Conservation (phyloP, 2,888 invertebrate species). For the Mycalesis mineus region DNA sequence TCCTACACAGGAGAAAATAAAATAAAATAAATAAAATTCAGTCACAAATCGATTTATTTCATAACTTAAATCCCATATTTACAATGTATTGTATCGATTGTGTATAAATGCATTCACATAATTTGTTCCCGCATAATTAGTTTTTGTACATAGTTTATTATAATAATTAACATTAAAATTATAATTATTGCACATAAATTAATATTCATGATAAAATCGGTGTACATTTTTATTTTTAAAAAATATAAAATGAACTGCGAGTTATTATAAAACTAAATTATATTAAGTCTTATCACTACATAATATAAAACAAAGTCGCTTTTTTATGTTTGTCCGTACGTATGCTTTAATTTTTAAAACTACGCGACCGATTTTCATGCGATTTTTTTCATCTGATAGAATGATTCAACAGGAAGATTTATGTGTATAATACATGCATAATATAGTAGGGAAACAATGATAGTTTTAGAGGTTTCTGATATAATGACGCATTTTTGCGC, state of each 20-base stretch:
- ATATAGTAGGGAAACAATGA: too few relatives aligned
- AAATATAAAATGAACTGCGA: not conserved
- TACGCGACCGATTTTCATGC: too few relatives aligned
- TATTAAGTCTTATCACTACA: too few relatives aligned
- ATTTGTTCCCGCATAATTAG: constrained; percentile 41
- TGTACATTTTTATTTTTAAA: not conserved
- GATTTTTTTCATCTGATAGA: too few relatives aligned
- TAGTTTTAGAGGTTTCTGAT: too few relatives aligned
- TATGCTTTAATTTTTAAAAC: too few relatives aligned
- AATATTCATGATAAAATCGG: constrained; percentile 4
- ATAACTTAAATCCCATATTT: constrained; percentile 47
- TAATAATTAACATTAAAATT: constrained; percentile 16
- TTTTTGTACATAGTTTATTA: constrained; percentile 25
- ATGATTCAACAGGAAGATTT: too few relatives aligned
- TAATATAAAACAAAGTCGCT: too few relatives aligned
- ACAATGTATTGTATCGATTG: constrained; percentile 40
- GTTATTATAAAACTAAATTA: not conserved
- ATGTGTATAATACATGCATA: too few relatives aligned
- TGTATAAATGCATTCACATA: constrained; percentile 59
- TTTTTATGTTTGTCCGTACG: too few relatives aligned
- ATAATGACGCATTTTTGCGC: too few relatives aligned
- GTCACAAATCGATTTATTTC: constrained; percentile 53
- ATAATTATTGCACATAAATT: constrained; percentile 32
- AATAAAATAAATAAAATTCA: constrained; percentile 17
- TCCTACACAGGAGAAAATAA: not conserved